phyloP scores from a whole-genome alignment of 2,113 vertebrate species.

The Sterrhoptilus dennistouni region DNA sequence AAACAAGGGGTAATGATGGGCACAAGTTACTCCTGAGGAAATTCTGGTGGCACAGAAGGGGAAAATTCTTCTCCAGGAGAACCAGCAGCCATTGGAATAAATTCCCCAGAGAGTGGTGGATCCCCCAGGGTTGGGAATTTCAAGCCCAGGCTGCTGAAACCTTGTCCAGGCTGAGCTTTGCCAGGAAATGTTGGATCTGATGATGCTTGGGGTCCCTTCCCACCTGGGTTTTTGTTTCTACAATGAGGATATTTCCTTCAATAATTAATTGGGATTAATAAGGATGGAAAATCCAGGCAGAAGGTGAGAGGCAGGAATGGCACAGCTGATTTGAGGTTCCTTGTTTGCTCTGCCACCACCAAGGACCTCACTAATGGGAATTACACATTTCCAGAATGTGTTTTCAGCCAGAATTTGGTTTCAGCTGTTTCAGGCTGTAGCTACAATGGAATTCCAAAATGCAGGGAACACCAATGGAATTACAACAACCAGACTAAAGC shows the following conservation, averaged over 20 bases:
- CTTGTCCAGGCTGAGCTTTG: not conserved
- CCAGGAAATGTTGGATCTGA: not conserved
- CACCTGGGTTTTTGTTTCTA: not conserved
- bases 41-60: not conserved
- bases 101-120: not conserved
- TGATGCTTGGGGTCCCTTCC: not conserved
- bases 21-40: not conserved
- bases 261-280: not conserved
- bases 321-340: not conserved
- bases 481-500: conserved; percentile 62
- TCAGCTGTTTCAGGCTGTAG: conserved; percentile 47
- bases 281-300: not conserved
- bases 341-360: conserved; percentile 11
- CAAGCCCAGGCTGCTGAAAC: not conserved
- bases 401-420: conserved; percentile 62
- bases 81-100: not conserved
- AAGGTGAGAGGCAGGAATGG: not conserved
- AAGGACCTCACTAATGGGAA: conserved; percentile 44
- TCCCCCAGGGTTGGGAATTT: not conserved
- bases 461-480: conserved; percentile 34
- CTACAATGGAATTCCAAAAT: not conserved
- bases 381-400: conserved; percentile 42
- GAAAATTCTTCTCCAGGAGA: not conserved
- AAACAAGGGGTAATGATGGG: not conserved
- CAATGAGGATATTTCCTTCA: not conserved